A percentile compares a stretch with the other conserved stretches of the same genome.
These are phyloP conservation scores for Phymorhynchus buccinoides DNA, from an alignment of 1,140 invertebrate genomes.

Conservation along the genomic window DNA sequence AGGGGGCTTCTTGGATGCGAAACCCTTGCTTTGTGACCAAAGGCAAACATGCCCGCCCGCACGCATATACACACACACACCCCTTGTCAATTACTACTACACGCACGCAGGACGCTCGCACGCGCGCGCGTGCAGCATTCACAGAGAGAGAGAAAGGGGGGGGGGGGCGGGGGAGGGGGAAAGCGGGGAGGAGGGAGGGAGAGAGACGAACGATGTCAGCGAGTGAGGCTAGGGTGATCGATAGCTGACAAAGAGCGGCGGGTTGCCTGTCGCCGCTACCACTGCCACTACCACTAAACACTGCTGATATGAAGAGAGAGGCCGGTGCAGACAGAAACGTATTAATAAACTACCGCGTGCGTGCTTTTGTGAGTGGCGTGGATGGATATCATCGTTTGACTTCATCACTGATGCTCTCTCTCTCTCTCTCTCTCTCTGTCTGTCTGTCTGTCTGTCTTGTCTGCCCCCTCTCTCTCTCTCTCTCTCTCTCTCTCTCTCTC, in stretches of 20 bases:
- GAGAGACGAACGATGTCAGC: neutral
- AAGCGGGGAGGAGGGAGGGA: neutral
- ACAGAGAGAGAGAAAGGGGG: neutral
- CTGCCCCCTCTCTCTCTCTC: no score
- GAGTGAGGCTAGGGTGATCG: neutral
- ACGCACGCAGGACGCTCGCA: neutral
- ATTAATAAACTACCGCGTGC: slow-evolving; percentile 1
- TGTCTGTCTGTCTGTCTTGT: no score
- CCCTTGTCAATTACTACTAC: no score
- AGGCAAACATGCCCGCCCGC: neutral
- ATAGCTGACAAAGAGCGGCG: slow-evolving; percentile 5
- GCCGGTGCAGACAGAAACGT: no score
- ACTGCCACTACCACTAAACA: no score
- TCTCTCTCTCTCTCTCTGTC: no score
- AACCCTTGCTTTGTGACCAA: neutral
- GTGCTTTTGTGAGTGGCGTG: neutral
- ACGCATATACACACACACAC: slow-evolving; percentile 19
- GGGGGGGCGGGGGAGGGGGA: neutral
- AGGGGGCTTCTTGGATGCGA: neutral
- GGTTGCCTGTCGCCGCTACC: neutral
- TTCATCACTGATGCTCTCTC: neutral
- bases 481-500: no score
- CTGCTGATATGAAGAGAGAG: no score
- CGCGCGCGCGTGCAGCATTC: neutral
- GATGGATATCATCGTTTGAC: neutral